Conservation (phyloP, 2,888 invertebrate genomes). For the Sinhomidia bicolor region DNA sequence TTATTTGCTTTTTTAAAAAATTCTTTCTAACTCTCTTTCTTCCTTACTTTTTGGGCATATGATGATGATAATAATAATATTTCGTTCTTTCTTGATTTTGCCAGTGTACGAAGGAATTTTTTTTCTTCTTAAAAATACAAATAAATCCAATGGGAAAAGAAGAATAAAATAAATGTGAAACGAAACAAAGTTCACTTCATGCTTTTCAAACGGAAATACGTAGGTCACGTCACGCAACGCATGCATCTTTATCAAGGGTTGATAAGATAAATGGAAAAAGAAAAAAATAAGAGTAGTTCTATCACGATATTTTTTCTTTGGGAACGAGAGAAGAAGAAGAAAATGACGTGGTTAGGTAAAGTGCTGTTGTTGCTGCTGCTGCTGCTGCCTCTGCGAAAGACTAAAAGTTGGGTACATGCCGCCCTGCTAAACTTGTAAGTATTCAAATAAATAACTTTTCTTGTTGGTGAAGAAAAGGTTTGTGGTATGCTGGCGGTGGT, state of each 20-base stretch:
- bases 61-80: too few species aligned
- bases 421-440: neutral
- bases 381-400: too few species aligned
- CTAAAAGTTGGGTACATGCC: neutral
- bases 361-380: too few species aligned
- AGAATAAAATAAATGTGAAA: neutral
- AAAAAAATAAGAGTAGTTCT: slow-evolving; percentile 6
- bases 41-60: too few species aligned
- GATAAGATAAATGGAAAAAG: slow-evolving; percentile 27
- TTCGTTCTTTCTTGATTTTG: neutral
- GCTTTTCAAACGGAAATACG: slow-evolving; percentile 2
- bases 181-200: slow-evolving; percentile 22
- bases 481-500: neutral
- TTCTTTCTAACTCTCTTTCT: neutral
- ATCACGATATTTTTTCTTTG: neutral
- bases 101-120: neutral
- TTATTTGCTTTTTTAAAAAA: neutral
- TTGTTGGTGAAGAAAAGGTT: neutral
- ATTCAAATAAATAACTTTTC: slow-evolving; percentile 22
- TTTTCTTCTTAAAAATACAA: neutral
- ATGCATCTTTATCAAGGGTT: slow-evolving; percentile 31
- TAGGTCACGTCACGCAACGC: slow-evolving; percentile 39
- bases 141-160: neutral
- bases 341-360: slow-evolving; percentile 13
- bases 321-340: neutral